Evolutionary conservation across 2,797 vertebrate genomes (phyloP), one percentile per base, ranked within the genome.

Genomic region (Malacoraja senta): DNA sequence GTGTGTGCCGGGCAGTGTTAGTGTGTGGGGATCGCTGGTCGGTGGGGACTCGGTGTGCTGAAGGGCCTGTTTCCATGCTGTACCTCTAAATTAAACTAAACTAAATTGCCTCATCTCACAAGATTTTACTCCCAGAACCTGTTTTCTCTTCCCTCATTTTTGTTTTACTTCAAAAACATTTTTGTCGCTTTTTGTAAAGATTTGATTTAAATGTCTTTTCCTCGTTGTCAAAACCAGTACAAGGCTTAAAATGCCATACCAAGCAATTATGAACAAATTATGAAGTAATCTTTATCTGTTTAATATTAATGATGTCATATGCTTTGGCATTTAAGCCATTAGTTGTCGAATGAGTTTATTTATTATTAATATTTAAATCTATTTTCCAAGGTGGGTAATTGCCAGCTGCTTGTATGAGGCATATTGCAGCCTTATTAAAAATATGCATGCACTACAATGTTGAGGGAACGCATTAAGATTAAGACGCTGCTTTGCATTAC

Each of bases 311-410:
- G 35, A 76, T 53, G 24, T 92, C 71, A 53, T 76, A 72, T 17
- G 76, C 90, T 92, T 58, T 92, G 90, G 90, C 90, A 91, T 91
- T 71, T 91, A 74, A 74, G 38, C 90, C 90, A 92, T 92, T 92
- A 92, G 90, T 76, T 76, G 76, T 92, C 90, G 71, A 74, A 92
- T 53, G 90, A 92, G 90, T 92, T 92, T 92, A 92, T 92, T 92
- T 76, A 92, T 92, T 76, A 92, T 92, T 92, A 92, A 92, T 92
- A 92, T 92, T 92, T 92, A 92, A 92, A 92, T 92, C 68, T 76
- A 92, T 92, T 92, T 92, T 92, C 38, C 71, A 92, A 76, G 44
- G 71, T 92, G 90, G 71, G 68, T 53, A 92, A 88, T 65, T 88
- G 84, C 84, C 17, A 35, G n/a, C n/a, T 17, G n/a, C 2, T 35